phyloP scores from a whole-genome alignment of 2,113 vertebrate species.

The Seriola dumerili region DNA sequence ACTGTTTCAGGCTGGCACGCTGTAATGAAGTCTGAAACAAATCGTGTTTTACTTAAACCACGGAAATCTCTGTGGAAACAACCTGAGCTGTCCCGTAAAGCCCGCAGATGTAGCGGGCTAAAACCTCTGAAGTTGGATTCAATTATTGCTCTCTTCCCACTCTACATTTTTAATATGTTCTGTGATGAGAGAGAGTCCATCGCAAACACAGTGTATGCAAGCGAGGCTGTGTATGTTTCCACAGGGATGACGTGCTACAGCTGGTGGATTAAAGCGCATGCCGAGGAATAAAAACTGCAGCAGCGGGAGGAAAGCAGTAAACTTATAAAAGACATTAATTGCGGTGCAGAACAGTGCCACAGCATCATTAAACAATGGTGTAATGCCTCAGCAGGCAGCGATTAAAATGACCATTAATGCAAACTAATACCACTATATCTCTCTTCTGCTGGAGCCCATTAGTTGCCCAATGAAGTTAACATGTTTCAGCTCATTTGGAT shows the following conservation, averaged over 20 bases:
- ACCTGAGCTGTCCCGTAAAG: conserved; percentile 24
- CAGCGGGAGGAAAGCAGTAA: neutral
- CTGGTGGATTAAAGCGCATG: conserved; percentile 23
- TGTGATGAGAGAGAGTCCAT: neutral
- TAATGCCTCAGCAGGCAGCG: conserved; percentile 37
- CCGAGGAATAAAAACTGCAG: conserved; percentile 5
- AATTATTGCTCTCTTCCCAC: neutral
- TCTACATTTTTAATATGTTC: conserved; percentile 8
- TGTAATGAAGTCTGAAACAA: conserved; percentile 29
- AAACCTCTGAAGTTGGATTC: conserved; percentile 30
- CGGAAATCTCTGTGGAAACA: conserved; percentile 37
- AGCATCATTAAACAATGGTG: conserved; percentile 62
- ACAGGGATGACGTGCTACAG: conserved; percentile 10
- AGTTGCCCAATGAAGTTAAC: conserved; percentile 63
- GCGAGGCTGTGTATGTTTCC: neutral
- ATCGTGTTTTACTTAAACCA: conserved; percentile 36
- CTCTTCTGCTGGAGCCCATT: conserved; percentile 51
- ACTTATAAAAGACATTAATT: conserved; percentile 40
- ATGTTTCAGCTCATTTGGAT: conserved; percentile 55
- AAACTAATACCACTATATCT: conserved; percentile 40
- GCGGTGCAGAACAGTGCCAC: conserved; percentile 1
- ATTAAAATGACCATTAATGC: conserved; percentile 66
- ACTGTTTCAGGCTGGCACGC: neutral
- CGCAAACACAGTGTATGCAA: neutral
- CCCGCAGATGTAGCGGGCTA: neutral